Evolutionary conservation across 2,797 vertebrate species (phyloP), one percentile per base, ranked within the genome.

Genomic region (Paratrypauchen microcephalus): DNA sequence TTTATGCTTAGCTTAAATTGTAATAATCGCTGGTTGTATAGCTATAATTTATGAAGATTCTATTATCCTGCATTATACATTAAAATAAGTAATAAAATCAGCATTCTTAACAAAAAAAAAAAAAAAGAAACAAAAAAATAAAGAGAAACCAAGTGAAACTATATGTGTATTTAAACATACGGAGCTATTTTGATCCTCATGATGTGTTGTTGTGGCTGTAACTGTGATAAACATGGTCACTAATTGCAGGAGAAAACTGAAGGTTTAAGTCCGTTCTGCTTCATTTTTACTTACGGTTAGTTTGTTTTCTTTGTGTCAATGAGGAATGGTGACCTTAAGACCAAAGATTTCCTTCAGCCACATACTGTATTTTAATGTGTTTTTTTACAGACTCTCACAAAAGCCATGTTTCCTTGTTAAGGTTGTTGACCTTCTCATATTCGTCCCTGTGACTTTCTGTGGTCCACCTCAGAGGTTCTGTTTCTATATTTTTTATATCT

Each of bases 401-500:
- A 76, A 77, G 78, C 72, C 77, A 81, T 80, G 76, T 76, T 87
- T 79, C 83, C 85, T 76, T 78, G 61, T 84, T 78, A 79, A 87
- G 82, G 82, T 81, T 84, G 82, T 79, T 87, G 88, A 91, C 89
- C 89, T 92, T 92, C 88, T 90, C 86, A 71, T 74, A 72, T 92
- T 90, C 79, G 80, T 81, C 65, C 71, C 83, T 75, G 71, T 61
- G 71, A 74, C 83, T 85, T 81, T 75, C 66, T 90, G 90, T 19
- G 86, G 91, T 91, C 85, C 85, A 87, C 84, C 87, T 85, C 88
- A 83, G 77, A 87, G 80, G 75, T 89, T 78, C 83, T 83, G 76
- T 89, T 91, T 85, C 79, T 87, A 71, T 59, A 75, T 79, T 82
- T 86, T 83, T 83, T 86, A 79, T 77, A 78, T 81, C 61, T 81